phyloP scores from a whole-genome alignment of 2,888 invertebrate species.

The Gandaritis pyraliata region DNA sequence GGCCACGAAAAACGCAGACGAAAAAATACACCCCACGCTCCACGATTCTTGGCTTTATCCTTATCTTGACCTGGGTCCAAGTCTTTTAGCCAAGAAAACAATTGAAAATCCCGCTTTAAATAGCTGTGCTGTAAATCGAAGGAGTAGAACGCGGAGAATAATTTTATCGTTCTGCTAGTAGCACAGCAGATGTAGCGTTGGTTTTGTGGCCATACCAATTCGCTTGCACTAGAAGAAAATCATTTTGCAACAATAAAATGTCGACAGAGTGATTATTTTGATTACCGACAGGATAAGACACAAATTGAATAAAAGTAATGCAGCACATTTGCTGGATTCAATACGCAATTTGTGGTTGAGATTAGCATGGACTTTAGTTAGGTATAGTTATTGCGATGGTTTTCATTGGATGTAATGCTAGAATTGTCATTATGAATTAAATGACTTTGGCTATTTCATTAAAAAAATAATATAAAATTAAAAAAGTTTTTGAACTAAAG shows the following conservation, averaged over 20 bases:
- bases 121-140: too few species aligned
- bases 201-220: slow-evolving; percentile 12
- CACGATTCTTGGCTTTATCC: neutral
- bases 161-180: neutral
- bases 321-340: slow-evolving; percentile 37
- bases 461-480: too few species aligned
- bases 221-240: slow-evolving; percentile 30
- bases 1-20: slow-evolving; percentile 39
- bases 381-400: slow-evolving; percentile 19
- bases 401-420: slow-evolving; percentile 26
- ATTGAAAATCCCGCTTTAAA: neutral
- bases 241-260: slow-evolving; percentile 49
- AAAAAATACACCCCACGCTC: neutral
- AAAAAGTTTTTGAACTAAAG: too few species aligned
- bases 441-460: slow-evolving; percentile 1
- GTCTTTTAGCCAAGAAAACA: neutral
- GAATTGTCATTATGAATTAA: slow-evolving; percentile 19
- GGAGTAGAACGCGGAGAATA: too few species aligned
- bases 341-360: slow-evolving; percentile 42
- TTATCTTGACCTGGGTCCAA: neutral
- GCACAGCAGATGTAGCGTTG: neutral
- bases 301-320: slow-evolving; percentile 41
- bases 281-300: slow-evolving; percentile 36
- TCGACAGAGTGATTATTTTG: slow-evolving; percentile 35
- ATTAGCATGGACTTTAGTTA: slow-evolving; percentile 30